These are phyloP conservation scores for Rhingia rostrata DNA, from an alignment of 2,888 invertebrate species.

Conservation along the genomic window DNA sequence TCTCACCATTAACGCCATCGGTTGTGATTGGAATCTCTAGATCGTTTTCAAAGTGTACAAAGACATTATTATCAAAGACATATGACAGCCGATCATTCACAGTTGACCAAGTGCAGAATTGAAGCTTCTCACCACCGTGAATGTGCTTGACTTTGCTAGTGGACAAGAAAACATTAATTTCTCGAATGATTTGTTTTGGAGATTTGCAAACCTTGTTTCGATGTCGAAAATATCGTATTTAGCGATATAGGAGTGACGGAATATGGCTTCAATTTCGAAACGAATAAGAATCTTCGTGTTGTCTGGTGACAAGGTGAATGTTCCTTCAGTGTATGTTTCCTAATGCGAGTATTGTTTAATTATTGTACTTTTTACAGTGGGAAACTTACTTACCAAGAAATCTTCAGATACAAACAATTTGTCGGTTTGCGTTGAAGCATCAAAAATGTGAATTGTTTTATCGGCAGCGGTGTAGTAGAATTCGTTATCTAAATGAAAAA, in stretches of 20 bases:
- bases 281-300: conserved; percentile 80
- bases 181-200: neutral
- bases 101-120: conserved; percentile 86
- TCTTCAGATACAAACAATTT: conserved; percentile 76
- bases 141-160: conserved; percentile 34
- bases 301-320: conserved; percentile 81
- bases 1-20: conserved; percentile 86
- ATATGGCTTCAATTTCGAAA: conserved; percentile 81
- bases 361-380: neutral
- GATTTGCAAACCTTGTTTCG: conserved; percentile 83
- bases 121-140: conserved; percentile 84
- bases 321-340: conserved; percentile 79
- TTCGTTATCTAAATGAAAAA: conserved; percentile 83
- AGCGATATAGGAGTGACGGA: conserved; percentile 87
- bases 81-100: conserved; percentile 85
- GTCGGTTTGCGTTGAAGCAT: conserved; percentile 81
- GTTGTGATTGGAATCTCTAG: conserved; percentile 84
- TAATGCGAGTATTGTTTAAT: conserved; percentile 63
- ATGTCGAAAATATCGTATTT: conserved; percentile 87
- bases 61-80: conserved; percentile 88
- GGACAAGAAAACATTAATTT: neutral
- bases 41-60: conserved; percentile 80
- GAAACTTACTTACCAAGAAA: conserved; percentile 77
- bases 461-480: conserved; percentile 83
- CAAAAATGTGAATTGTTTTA: conserved; percentile 81